phyloP scores from a whole-genome alignment of 2,888 invertebrate genomes.

The Glyphotaelius pellucidus region DNA sequence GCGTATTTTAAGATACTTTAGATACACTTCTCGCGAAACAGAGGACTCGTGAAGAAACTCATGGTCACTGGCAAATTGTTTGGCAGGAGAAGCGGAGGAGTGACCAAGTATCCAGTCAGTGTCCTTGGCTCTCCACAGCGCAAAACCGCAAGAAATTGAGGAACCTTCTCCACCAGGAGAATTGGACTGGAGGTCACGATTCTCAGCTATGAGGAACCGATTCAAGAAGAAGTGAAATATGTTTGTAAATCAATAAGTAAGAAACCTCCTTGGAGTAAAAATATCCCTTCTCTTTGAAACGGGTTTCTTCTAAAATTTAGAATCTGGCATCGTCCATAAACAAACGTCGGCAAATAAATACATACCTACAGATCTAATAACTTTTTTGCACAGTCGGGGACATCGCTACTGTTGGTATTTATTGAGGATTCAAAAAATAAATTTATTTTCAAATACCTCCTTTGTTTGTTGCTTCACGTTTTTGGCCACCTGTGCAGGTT shows the following conservation, averaged over 20 bases:
- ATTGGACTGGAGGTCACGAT: too few relatives aligned
- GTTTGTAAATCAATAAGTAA: neutral
- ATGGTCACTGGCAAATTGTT: too few relatives aligned
- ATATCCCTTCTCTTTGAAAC: neutral
- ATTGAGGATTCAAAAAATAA: neutral
- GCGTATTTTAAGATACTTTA: too few relatives aligned
- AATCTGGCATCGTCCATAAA: neutral
- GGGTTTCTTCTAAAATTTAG: neutral
- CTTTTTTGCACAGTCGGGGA: neutral
- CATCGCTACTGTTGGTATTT: neutral
- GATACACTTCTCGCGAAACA: too few relatives aligned
- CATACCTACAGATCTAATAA: neutral
- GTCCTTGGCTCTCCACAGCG: too few relatives aligned
- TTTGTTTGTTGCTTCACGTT: neutral
- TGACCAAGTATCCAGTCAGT: too few relatives aligned
- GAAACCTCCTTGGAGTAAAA: neutral
- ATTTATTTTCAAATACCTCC: neutral
- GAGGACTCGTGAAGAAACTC: too few relatives aligned
- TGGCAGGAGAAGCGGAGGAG: too few relatives aligned
- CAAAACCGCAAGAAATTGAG: too few relatives aligned
- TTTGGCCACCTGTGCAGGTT: too few relatives aligned
- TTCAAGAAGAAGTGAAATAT: neutral
- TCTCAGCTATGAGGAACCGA: neutral
- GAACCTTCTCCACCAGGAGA: too few relatives aligned
- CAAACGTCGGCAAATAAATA: neutral